Conservation (phyloP, 2,888 invertebrate genomes). For the Cantharis flavilabris region DNA sequence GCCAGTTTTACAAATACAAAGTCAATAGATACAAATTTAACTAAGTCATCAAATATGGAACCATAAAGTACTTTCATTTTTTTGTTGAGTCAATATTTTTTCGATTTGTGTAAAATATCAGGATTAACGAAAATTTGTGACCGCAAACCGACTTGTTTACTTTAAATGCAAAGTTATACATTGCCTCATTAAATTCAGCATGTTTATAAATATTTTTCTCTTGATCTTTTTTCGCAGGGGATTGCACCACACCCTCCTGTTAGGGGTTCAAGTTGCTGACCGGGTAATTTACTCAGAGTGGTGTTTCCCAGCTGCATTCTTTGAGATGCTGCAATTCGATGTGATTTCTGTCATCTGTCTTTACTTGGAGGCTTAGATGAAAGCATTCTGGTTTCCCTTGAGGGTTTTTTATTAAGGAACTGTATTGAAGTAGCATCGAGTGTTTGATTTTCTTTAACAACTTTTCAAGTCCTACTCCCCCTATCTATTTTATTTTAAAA, state of each 20-base stretch:
- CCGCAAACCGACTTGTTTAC: neutral
- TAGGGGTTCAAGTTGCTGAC: neutral
- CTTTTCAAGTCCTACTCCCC: neutral
- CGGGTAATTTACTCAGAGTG: neutral
- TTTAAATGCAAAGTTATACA: neutral
- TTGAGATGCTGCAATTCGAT: neutral
- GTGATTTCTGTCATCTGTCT: neutral
- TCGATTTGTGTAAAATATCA: neutral
- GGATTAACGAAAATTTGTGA: neutral
- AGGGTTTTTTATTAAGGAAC: neutral
- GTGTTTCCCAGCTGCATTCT: neutral
- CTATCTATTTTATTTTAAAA: neutral
- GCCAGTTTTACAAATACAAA: neutral
- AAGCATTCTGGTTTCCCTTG: neutral
- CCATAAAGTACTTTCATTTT: neutral
- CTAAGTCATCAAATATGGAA: neutral
- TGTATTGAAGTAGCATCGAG: neutral
- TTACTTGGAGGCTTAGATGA: neutral
- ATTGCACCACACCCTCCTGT: neutral
- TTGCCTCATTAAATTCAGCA: neutral
- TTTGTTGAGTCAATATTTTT: neutral
- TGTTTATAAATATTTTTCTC: neutral
- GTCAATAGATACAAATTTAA: neutral
- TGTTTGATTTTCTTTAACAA: neutral
- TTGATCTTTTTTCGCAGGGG: neutral